Percentiles rank a stretch among this genome's conserved stretches.
These are phyloP conservation scores for Theretra japonica DNA, from an alignment of 2,888 invertebrate species.

Conservation along the genomic window DNA sequence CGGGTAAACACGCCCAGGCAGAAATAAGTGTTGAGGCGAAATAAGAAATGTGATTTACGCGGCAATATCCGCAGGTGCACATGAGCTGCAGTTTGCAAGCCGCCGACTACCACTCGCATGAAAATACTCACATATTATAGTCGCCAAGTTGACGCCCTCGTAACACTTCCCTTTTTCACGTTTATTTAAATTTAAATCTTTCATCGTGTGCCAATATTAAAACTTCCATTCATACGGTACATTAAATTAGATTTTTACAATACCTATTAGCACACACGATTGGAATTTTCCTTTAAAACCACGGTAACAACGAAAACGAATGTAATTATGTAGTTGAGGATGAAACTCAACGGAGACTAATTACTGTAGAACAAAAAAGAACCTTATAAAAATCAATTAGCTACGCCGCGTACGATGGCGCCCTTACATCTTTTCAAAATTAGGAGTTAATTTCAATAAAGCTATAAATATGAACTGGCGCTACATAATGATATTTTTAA, in stretches of 20 bases:
- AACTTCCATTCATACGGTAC: background rate
- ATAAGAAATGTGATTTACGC: conserved; percentile 79
- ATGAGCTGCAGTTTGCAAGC: conserved; percentile 57
- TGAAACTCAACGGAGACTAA: background rate
- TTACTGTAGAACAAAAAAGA: background rate
- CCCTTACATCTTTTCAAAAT: background rate
- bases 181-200: conserved; percentile 5
- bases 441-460: background rate
- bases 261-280: background rate
- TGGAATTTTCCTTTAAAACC: background rate
- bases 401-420: background rate
- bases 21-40: conserved; percentile 68
- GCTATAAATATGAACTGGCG: background rate
- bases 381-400: background rate
- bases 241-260: background rate
- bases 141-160: conserved; percentile 53
- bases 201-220: background rate
- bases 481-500: background rate
- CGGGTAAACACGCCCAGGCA: conserved; percentile 36
- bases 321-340: background rate
- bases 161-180: conserved; percentile 46
- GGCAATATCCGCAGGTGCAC: conserved; percentile 79
- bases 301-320: background rate
- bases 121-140: conserved; percentile 52
- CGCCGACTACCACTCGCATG: conserved; percentile 36